These are phyloP conservation scores for Rhynchopsitta pachyrhyncha DNA, from an alignment of 2,113 vertebrate species.

Conservation along the genomic window DNA sequence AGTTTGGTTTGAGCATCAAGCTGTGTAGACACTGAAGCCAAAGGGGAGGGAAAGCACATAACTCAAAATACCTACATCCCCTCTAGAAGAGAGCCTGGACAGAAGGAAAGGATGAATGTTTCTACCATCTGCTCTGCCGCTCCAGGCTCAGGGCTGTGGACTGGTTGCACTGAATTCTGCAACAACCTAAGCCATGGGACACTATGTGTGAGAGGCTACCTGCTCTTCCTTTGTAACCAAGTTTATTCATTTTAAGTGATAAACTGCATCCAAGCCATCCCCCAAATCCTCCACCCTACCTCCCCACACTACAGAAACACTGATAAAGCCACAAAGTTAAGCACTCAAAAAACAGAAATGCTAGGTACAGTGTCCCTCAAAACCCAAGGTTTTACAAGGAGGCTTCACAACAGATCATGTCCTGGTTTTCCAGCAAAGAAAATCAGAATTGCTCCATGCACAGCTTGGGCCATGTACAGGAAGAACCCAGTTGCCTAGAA, in stretches of 20 bases:
- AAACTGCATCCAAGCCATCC: not conserved
- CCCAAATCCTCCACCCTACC: not conserved
- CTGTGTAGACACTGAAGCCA: not conserved
- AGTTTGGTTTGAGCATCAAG: not conserved
- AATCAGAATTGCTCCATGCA: not conserved
- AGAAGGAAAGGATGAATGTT: not conserved
- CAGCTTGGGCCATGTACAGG: not conserved
- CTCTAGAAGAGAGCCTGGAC: not conserved
- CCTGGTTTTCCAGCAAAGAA: not conserved
- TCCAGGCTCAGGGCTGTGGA: not conserved
- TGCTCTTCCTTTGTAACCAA: not conserved
- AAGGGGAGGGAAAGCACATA: not conserved
- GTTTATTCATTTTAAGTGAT: not conserved
- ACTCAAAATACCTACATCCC: not conserved
- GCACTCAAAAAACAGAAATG: not conserved
- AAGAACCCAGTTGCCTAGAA: not conserved
- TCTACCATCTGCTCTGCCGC: not conserved
- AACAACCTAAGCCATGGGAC: not conserved
- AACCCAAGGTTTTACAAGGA: not conserved
- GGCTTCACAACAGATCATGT: not conserved
- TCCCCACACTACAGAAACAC: not conserved
- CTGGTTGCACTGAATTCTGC: not conserved
- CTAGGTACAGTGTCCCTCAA: not conserved
- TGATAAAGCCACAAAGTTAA: not conserved
- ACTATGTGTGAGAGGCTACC: accelerated